These are phyloP conservation scores for Pogoniulus pusillus DNA, from an alignment of 2,797 vertebrate genomes.

Conservation along the genomic window DNA sequence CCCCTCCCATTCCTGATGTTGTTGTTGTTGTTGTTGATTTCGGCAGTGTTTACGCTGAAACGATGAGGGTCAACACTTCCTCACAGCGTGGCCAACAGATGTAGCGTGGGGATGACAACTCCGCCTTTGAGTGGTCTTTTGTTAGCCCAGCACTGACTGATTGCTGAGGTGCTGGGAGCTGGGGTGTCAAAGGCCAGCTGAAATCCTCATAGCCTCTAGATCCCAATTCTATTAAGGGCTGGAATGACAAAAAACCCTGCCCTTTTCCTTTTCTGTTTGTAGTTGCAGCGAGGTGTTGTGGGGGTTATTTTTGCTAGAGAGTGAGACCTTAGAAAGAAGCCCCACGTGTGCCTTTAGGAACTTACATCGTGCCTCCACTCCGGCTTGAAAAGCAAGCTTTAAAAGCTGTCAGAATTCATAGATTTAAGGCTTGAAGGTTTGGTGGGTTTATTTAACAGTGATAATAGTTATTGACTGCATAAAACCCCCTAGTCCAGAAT, in stretches of 20 bases:
- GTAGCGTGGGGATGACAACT: constrained; percentile 51
- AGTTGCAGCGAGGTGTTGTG: neutral
- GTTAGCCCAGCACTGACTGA: constrained; percentile 14
- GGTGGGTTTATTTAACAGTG: constrained; percentile 4
- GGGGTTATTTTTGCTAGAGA: neutral
- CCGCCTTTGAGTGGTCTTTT: neutral
- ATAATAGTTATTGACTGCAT: constrained; percentile 11
- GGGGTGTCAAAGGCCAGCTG: constrained; percentile 50
- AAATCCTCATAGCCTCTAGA: constrained; percentile 23
- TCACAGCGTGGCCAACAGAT: constrained; percentile 30
- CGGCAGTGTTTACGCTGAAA: neutral
- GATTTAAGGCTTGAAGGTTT: neutral
- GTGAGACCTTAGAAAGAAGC: neutral
- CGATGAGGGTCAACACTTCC: constrained; percentile 48
- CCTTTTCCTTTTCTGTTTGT: neutral
- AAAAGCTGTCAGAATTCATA: constrained; percentile 7
- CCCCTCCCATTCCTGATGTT: too few species aligned
- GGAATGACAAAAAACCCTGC: neutral
- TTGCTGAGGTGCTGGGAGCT: constrained; percentile 12
- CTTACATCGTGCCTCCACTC: neutral
- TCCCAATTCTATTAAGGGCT: neutral
- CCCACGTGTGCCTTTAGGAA: neutral
- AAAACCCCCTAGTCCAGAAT: neutral
- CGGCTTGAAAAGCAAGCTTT: constrained; percentile 23
- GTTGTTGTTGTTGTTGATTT: constrained; percentile 53